phyloP scores from a whole-genome alignment of 2,888 invertebrate species.

The Platypus cylindrus region DNA sequence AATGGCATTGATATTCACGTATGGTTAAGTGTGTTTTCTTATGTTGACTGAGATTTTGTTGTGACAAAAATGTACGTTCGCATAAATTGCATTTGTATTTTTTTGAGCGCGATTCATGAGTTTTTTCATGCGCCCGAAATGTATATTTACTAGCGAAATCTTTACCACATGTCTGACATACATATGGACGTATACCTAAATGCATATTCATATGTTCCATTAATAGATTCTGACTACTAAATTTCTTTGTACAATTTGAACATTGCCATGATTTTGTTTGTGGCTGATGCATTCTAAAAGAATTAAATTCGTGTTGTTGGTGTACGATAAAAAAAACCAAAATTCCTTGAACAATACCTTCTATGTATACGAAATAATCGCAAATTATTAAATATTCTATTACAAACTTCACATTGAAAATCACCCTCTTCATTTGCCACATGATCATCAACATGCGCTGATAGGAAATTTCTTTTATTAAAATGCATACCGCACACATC shows the following conservation, averaged over 20 bases:
- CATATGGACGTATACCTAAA: slow-evolving; percentile 53
- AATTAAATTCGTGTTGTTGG: neutral
- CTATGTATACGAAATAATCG: slow-evolving; percentile 49
- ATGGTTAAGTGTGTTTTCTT: slow-evolving; percentile 59
- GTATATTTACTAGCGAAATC: slow-evolving; percentile 71
- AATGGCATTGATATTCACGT: slow-evolving; percentile 54
- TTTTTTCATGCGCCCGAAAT: slow-evolving; percentile 60
- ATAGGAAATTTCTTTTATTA: slow-evolving; percentile 48
- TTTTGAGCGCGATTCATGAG: slow-evolving; percentile 53
- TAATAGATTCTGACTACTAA: slow-evolving; percentile 53
- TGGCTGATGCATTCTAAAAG: slow-evolving; percentile 44
- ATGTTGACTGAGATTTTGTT: slow-evolving; percentile 63
- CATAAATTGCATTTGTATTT: slow-evolving; percentile 57
- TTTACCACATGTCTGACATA: slow-evolving; percentile 54
- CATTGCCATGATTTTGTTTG: slow-evolving; percentile 52
- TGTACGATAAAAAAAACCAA: neutral
- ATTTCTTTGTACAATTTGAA: slow-evolving; percentile 51
- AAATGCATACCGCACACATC: slow-evolving; percentile 55
- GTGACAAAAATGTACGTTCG: slow-evolving; percentile 60
- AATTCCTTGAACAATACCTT: slow-evolving; percentile 16
- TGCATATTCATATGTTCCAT: slow-evolving; percentile 63
- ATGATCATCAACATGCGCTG: slow-evolving; percentile 50
- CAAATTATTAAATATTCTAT: slow-evolving; percentile 47
- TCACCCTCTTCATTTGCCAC: slow-evolving; percentile 49
- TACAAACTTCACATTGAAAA: slow-evolving; percentile 51